These are phyloP conservation scores for Elgaria multicarinata DNA, from an alignment of 2,113 vertebrate species.

Conservation along the genomic window DNA sequence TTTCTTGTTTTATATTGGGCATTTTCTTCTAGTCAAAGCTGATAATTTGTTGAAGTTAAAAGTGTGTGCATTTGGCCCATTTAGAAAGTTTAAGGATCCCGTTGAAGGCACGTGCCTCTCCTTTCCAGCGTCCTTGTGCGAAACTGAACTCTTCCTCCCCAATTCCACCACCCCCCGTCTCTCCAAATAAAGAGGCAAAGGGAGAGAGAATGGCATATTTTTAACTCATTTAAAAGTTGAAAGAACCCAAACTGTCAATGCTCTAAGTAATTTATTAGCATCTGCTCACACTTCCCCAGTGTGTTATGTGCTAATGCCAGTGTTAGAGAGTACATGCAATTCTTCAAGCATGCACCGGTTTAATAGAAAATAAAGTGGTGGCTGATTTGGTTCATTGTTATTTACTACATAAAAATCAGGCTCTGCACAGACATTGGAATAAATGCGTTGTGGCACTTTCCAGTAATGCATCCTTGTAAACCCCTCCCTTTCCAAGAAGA, in stretches of 20 bases:
- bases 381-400: constrained; percentile 4
- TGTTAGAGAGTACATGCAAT: fast-evolving
- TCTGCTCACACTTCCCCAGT: constrained; percentile 10
- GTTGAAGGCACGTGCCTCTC: constrained; percentile 60
- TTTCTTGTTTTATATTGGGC: constrained; percentile 70
- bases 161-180: background rate
- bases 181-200: constrained; percentile 20
- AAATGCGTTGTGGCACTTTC: constrained; percentile 5
- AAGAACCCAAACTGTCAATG: constrained; percentile 38
- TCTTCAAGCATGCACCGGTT: fast-evolving
- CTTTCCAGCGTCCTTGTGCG: constrained; percentile 57
- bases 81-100: constrained; percentile 67
- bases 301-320: background rate
- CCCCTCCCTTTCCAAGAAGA: background rate
- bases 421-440: constrained; percentile 12
- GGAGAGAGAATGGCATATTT: constrained; percentile 47
- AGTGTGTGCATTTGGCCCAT: constrained; percentile 62
- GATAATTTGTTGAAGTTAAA: constrained; percentile 71
- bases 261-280: constrained; percentile 44
- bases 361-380: background rate
- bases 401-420: constrained; percentile 40
- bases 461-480: background rate
- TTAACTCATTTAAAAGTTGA: constrained; percentile 58
- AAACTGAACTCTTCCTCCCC: constrained; percentile 25
- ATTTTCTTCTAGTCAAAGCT: constrained; percentile 74